A percentile compares a stretch with the other conserved stretches of the same genome.
phyloP scores from a whole-genome alignment of 2,888 invertebrate species.

The Oegoconia quadripuncta region DNA sequence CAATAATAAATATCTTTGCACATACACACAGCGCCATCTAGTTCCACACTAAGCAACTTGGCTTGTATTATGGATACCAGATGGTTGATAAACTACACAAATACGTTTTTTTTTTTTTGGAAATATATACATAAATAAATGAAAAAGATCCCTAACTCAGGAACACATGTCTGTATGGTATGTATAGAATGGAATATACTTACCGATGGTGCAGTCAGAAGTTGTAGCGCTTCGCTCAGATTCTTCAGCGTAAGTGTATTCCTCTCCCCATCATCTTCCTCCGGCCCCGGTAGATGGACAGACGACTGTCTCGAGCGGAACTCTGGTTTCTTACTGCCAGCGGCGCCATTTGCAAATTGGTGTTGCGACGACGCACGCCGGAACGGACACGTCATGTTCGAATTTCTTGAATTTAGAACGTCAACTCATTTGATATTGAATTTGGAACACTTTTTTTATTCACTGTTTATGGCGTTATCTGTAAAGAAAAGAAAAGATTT shows the following conservation, averaged over 20 bases:
- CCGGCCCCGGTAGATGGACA: slow-evolving; percentile 80
- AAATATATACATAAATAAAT: no score
- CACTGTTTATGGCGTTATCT: slow-evolving; percentile 6
- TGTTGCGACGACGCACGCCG: slow-evolving; percentile 76
- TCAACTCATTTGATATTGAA: slow-evolving; percentile 7
- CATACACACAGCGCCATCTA: no score
- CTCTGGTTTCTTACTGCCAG: slow-evolving; percentile 58
- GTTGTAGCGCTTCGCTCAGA: slow-evolving; percentile 88
- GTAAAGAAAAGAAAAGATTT: slow-evolving; percentile 4
- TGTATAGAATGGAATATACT: slow-evolving; percentile 50
- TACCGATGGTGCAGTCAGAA: slow-evolving; percentile 91
- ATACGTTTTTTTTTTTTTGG: no score
- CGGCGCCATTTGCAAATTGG: slow-evolving; percentile 71
- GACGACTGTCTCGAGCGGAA: slow-evolving; percentile 82
- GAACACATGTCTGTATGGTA: no score
- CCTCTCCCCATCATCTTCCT: slow-evolving; percentile 80
- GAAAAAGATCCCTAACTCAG: no score
- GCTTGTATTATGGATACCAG: no score
- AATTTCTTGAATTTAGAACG: slow-evolving; percentile 14
- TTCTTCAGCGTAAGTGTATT: slow-evolving; percentile 87
- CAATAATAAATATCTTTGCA: no score
- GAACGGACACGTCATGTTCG: slow-evolving; percentile 77
- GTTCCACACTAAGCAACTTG: no score
- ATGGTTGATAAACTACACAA: no score
- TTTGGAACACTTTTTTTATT: slow-evolving; percentile 4